These are phyloP conservation scores for Digitonthophagus gazella DNA, from an alignment of 2,888 invertebrate species.

Conservation along the genomic window DNA sequence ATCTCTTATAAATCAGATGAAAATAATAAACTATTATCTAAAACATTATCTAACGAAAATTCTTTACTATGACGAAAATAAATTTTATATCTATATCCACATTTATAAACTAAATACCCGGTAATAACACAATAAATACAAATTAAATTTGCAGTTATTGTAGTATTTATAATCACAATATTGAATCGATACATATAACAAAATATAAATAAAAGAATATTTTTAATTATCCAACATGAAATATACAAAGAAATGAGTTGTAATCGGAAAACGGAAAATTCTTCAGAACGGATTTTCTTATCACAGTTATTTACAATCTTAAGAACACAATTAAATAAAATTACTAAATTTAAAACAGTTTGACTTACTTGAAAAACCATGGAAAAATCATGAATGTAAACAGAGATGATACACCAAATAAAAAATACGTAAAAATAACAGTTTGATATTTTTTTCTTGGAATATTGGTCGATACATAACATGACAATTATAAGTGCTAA, in stretches of 20 bases:
- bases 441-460: slow-evolving; percentile 3
- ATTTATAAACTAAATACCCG: neutral
- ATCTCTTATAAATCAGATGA: neutral
- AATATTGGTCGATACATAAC: neutral
- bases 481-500: slow-evolving; percentile 2
- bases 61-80: neutral
- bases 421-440: slow-evolving; percentile 6
- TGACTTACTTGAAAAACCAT: slow-evolving; percentile 6
- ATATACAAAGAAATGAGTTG: neutral
- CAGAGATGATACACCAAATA: slow-evolving; percentile 4
- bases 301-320: neutral
- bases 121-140: neutral
- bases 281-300: neutral
- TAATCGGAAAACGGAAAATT: slow-evolving; percentile 8
- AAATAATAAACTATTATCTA: neutral
- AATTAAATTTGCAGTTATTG: neutral
- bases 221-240: neutral
- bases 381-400: slow-evolving; percentile 4
- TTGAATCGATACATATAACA: neutral
- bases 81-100: neutral
- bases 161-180: neutral
- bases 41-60: neutral
- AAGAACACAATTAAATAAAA: neutral
- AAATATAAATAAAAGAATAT: slow-evolving; percentile 5
- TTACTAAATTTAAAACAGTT: neutral